Evolutionary conservation across 2,888 invertebrate species (phyloP).

Genomic region (Euzetes globulus): DNA sequence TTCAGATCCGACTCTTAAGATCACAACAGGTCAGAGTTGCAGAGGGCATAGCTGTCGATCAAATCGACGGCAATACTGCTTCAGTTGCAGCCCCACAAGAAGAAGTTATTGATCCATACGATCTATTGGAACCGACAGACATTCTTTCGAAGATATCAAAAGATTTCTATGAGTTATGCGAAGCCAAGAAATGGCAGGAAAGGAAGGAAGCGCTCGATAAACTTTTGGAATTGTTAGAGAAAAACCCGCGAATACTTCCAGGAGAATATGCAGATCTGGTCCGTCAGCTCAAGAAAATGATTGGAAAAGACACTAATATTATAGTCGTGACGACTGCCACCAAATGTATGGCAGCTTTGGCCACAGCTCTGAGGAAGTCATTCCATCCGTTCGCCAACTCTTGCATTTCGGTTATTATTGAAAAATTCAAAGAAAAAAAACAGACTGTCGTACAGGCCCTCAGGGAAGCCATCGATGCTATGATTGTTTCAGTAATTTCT

Average conservation of each 20-base stretch:
- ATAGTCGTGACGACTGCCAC: slow-evolving; percentile 79
- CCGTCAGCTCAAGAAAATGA: slow-evolving; percentile 74
- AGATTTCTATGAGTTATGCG: slow-evolving; percentile 87
- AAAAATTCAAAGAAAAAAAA: slow-evolving; percentile 98
- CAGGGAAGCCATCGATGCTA: slow-evolving; percentile 81
- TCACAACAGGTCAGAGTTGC: slow-evolving; percentile 65
- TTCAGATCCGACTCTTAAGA: slow-evolving; percentile 65
- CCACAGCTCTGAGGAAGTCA: slow-evolving; percentile 74
- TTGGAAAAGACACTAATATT: slow-evolving; percentile 91
- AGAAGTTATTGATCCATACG: slow-evolving; percentile 74
- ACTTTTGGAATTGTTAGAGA: slow-evolving; percentile 65
- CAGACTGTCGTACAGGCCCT: slow-evolving; percentile 75
- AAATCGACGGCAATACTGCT: slow-evolving; percentile 52
- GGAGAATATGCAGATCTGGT: slow-evolving; percentile 90
- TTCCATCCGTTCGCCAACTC: slow-evolving; percentile 75
- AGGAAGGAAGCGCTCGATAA: slow-evolving; percentile 83
- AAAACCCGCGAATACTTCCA: slow-evolving; percentile 71
- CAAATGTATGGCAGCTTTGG: slow-evolving; percentile 72
- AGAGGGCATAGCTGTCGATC: slow-evolving; percentile 54
- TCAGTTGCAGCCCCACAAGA: slow-evolving; percentile 42
- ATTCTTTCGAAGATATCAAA: slow-evolving; percentile 85
- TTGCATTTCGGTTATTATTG: slow-evolving; percentile 63
- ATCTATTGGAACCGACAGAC: slow-evolving; percentile 82
- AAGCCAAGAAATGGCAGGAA: slow-evolving; percentile 95
- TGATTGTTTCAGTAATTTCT: slow-evolving; percentile 46